Evolutionary conservation across 2,113 vertebrate genomes (phyloP), one percentile per base, ranked within the genome.

Genomic region (Grammomys dolichurus): DNA sequence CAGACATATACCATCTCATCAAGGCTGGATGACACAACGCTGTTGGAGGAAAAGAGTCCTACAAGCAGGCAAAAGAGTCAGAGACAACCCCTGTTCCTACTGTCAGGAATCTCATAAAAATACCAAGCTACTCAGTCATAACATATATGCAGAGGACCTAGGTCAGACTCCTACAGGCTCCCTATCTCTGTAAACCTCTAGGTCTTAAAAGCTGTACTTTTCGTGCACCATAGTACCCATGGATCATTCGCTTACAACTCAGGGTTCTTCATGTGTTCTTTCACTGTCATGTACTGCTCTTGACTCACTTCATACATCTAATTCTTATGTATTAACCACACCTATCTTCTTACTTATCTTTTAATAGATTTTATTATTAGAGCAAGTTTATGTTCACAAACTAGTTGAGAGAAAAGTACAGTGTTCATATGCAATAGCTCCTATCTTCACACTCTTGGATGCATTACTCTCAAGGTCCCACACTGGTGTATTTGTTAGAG

Each of bases 331-430:
- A 69, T 17, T 78, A 90, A 36, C 65, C 73, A n/a, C 12, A 92
- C 78, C 3, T 1, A 69, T 43, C 22, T 43, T 3, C 56, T 89
- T 73, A n/a, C 26, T 51, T 78, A 51, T 54, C 46, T 80, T 90
- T 65, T 58, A 73, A 80, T 81, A 67, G 43, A 69, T 46, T 85
- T 90, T 56, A 89, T 75, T n/a, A 94, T 90, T 46, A 90, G 72
- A 31, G 60, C 11, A 81, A 82, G 63, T 90, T 87, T 90, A 70
- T 22, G 26, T 70, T 90, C 69, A 63, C 1, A 65, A 43, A 20
- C 87, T 46, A 84, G 76, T 14, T 75, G 48, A 75, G 56, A 28
- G 51, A 24, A 20, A 67, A 93, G 54, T 90, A 24, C 51, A 7
- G 51, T 51, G 51, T 51, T 51, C 51, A 51, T 51, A 11, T 51